Evolutionary conservation across 2,113 vertebrate genomes (phyloP), one percentile per base, ranked within the genome.

Genomic region (Chrysochloris asiatica): DNA sequence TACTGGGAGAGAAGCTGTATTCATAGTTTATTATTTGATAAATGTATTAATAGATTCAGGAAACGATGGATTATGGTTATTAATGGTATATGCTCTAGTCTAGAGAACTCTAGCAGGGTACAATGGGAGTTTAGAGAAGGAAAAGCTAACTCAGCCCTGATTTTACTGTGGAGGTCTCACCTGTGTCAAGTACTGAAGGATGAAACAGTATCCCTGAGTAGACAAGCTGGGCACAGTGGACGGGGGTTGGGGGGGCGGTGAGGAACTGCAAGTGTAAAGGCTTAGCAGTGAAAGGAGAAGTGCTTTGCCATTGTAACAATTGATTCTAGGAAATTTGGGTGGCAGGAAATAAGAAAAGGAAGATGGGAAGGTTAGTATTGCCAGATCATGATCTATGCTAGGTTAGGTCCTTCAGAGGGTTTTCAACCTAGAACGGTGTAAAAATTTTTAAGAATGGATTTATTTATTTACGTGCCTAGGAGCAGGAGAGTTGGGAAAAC

Each of bases 381-480:
- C 3, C 19, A 36, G 50, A 19, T 69, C 24, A 63, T 61, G 43
- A 41, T 41, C 9, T 30, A 3, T 56, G 14, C 22, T 26, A 92
- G 38, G 50, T 6, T 26, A 92, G 38, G 50, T 6, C 16, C n/a
- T 71, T 83, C 83, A 33, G 22, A 41, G 47, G 21, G 77, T 22
- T 83, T 3, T 21, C 67, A 45, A 6, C 13, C 26, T 45, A 63
- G 41, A 81, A 83, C 19, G 41, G 48, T 2, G 45, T 43, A 56
- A 76, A 86, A 47, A 41, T 8, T 11, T 88, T 16, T 54, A 50
- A 83, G 67, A 65, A 79, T 50, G 72, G 75, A 83, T 9, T 10
- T 9, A 14, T 91, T 76, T 47, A 59, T 28, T 90, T 69, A 43
- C 83, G 94, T 94, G 30, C 56, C 65, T 71, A 22, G 83, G 22